These are phyloP conservation scores for Ptychobarbus kaznakovi DNA, from an alignment of 2,797 vertebrate genomes.

Conservation along the genomic window DNA sequence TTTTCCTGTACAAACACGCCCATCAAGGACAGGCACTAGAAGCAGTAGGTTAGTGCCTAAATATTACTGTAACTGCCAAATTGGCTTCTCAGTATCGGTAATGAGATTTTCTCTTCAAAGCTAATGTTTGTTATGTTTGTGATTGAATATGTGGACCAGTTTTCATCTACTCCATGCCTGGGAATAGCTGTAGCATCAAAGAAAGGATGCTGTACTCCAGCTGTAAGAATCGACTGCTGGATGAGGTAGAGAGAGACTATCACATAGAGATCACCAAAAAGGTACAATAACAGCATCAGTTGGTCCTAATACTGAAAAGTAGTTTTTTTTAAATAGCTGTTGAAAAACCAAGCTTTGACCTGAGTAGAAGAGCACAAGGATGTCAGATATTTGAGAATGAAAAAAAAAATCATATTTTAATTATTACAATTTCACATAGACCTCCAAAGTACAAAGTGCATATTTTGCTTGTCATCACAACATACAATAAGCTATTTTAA, in stretches of 20 bases:
- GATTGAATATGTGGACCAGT: conserved; percentile 76
- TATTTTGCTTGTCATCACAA: neutral
- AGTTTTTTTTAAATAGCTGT: neutral
- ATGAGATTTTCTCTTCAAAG: neutral
- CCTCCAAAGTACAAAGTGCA: neutral
- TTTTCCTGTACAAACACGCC: conserved; percentile 95
- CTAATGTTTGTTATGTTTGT: conserved; percentile 23
- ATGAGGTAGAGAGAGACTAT: conserved; percentile 93
- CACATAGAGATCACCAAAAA: conserved; percentile 94
- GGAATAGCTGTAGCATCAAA: conserved; percentile 97
- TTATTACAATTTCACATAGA: neutral
- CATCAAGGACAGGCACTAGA: conserved; percentile 93
- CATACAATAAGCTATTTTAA: neutral
- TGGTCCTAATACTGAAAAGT: neutral
- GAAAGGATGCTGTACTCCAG: conserved; percentile 99
- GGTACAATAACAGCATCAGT: conserved; percentile 71
- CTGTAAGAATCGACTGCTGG: conserved; percentile 96
- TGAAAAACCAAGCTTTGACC: neutral
- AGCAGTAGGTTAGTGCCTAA: conserved; percentile 87
- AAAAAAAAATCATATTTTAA: neutral
- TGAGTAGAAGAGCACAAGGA: neutral
- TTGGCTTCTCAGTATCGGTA: neutral
- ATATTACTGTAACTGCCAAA: neutral
- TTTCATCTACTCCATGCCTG: conserved; percentile 99
- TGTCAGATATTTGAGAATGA: neutral